Evolutionary conservation across 2,888 invertebrate species (phyloP).

Genomic region (Callimorpha dominula): DNA sequence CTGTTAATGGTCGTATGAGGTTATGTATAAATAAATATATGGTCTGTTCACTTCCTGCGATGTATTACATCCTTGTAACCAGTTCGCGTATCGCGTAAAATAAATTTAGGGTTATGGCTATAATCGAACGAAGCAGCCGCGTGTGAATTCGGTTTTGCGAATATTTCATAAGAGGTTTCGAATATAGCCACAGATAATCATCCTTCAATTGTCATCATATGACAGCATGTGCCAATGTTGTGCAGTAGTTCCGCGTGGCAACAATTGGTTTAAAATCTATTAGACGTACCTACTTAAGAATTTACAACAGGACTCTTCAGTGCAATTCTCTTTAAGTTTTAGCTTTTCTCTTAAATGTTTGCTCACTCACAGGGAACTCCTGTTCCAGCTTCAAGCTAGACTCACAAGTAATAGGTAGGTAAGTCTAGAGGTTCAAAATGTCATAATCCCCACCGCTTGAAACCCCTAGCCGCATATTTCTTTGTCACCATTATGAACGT

Average conservation of each 20-base stretch:
- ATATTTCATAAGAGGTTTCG: background rate
- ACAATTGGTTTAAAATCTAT: background rate
- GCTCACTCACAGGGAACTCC: too few species aligned
- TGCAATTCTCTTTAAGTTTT: too few species aligned
- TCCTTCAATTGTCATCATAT: background rate
- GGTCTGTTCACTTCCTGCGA: slow-evolving; percentile 27
- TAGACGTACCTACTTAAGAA: too few species aligned
- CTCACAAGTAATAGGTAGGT: too few species aligned
- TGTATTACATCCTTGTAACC: slow-evolving; percentile 22
- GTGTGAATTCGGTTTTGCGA: background rate
- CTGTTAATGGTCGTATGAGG: background rate
- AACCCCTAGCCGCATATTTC: too few species aligned
- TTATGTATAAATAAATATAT: slow-evolving; percentile 18
- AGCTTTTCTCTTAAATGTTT: too few species aligned
- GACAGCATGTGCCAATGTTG: background rate
- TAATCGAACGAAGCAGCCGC: slow-evolving; percentile 26
- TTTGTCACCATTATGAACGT: too few species aligned
- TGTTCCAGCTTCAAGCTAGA: too few species aligned
- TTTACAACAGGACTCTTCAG: too few species aligned
- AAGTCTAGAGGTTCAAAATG: too few species aligned
- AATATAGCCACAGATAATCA: background rate
- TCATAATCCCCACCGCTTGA: too few species aligned
- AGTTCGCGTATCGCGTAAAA: slow-evolving; percentile 20
- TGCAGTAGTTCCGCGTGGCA: background rate
- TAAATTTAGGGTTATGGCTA: slow-evolving; percentile 38